phyloP scores from a whole-genome alignment of 2,888 invertebrate species.

The Agrotis puta region DNA sequence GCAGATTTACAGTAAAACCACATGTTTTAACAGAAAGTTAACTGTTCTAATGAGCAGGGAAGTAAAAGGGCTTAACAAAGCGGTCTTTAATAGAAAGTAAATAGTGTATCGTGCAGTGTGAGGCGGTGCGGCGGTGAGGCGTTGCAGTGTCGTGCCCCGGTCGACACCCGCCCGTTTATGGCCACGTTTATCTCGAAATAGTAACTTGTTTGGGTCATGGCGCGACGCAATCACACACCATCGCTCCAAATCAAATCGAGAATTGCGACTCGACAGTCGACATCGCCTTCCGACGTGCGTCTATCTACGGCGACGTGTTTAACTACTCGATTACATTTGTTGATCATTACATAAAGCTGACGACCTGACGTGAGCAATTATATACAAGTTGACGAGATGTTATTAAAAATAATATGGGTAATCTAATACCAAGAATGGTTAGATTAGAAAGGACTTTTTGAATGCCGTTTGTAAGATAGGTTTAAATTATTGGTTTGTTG shows the following conservation, averaged over 20 bases:
- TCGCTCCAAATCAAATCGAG: conserved; percentile 84
- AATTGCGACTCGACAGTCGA: conserved; percentile 70
- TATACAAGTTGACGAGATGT: conserved; percentile 62
- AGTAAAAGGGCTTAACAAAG: conserved; percentile 66
- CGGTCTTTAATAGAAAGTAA: conserved; percentile 82
- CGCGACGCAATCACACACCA: conserved; percentile 86
- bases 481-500: conserved; percentile 59
- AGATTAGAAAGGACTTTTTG: conserved; percentile 70
- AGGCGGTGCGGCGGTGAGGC: conserved; percentile 60
- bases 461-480: conserved; percentile 51
- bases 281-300: conserved; percentile 56
- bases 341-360: conserved; percentile 54
- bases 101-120: conserved; percentile 59
- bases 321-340: conserved; percentile 54
- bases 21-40: conserved; percentile 57
- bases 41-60: conserved; percentile 56
- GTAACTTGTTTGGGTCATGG: conserved; percentile 88
- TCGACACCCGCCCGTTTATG: conserved; percentile 85
- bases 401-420: conserved; percentile 65
- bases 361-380: conserved; percentile 62
- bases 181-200: conserved; percentile 89
- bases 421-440: conserved; percentile 65
- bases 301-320: conserved; percentile 50
- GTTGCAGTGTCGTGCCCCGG: conserved; percentile 74
- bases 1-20: conserved; percentile 40